Evolutionary conservation across 2,797 vertebrate species (phyloP), one percentile per base, ranked within the genome.

Genomic region (Siniperca obscura): DNA sequence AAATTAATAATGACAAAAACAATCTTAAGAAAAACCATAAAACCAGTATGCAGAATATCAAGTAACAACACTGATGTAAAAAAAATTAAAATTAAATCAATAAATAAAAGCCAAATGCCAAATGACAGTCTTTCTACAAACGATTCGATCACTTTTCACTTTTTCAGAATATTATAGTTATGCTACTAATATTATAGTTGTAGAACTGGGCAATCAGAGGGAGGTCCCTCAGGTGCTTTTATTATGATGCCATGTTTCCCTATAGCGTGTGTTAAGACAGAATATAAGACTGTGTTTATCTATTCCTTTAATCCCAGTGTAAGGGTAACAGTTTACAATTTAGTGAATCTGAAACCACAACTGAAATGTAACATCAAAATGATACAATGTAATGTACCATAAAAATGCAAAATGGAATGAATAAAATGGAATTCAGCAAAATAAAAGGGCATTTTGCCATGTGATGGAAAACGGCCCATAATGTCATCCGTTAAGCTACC

Each of bases 121-220:
- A 71, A 83, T n/a, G 21, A 36, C 60, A 65, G n/a, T 52, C 44
- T 64, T 52, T 68, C 13, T 30, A 55, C 25, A 25, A 42, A 57
- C 13, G 1, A 50, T 25, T 60, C 11, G 16, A 57, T 30, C 27
- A 30, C 27, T 30, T 30, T 30, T 56, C 21, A 60, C n/a, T 44
- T 42, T n/a, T 73, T 56, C 34, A 27, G 42, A 52, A 65, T 40
- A 40, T 62, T 38, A 0, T 36, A 36, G 13, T 7, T 61, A 3
- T 19, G 14, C 9, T 27, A 34, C 80, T 44, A 53, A 25, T 16
- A 70, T 12, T 72, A 1, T 16, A 38, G 75, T 38, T 52, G 57
- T 30, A 74, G 50, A 72, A 62, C 5, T 13, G 19, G 52, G 40
- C 12, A 56, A 40, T 76, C 62, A 34, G 34, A 13, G 17, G 66